These are phyloP conservation scores for Hylaeus volcanicus DNA, from an alignment of 1,140 invertebrate species.

Conservation along the genomic window DNA sequence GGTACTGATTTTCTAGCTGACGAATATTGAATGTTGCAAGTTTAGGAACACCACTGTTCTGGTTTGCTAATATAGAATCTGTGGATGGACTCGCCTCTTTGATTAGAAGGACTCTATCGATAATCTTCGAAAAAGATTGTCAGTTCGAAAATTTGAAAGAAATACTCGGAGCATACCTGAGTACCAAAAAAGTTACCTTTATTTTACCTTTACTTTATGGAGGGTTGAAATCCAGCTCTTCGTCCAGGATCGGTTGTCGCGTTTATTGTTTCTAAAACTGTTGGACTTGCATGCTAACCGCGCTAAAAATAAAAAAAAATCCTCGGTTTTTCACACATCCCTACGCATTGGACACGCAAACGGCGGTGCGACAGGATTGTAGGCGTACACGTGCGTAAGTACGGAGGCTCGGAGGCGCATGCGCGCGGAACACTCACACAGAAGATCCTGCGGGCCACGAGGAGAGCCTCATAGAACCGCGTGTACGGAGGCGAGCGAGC, in stretches of 20 bases:
- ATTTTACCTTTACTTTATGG: no score
- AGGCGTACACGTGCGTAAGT: slow-evolving; percentile 41
- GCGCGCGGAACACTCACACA: slow-evolving; percentile 29
- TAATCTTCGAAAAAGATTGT: no score
- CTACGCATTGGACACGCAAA: not conserved
- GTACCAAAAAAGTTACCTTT: no score
- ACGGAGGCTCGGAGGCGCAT: not conserved
- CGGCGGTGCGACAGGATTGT: slow-evolving; percentile 31
- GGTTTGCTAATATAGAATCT: no score
- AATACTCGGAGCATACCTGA: no score
- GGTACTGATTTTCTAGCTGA: no score
- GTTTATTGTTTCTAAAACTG: not conserved
- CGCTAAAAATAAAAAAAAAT: slow-evolving; percentile 17
- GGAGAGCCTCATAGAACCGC: slow-evolving; percentile 42
- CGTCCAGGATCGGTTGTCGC: not conserved
- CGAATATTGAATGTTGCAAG: no score
- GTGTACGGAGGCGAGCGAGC: slow-evolving; percentile 34
- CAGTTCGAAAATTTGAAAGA: no score
- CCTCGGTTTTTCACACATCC: slow-evolving; percentile 3
- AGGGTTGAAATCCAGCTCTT: no score
- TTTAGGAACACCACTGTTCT: no score
- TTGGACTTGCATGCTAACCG: not conserved
- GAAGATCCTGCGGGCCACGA: slow-evolving; percentile 38
- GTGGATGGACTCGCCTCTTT: no score
- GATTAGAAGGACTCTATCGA: no score